phyloP scores from a whole-genome alignment of 2,888 invertebrate genomes.

The Colletes collaris region DNA sequence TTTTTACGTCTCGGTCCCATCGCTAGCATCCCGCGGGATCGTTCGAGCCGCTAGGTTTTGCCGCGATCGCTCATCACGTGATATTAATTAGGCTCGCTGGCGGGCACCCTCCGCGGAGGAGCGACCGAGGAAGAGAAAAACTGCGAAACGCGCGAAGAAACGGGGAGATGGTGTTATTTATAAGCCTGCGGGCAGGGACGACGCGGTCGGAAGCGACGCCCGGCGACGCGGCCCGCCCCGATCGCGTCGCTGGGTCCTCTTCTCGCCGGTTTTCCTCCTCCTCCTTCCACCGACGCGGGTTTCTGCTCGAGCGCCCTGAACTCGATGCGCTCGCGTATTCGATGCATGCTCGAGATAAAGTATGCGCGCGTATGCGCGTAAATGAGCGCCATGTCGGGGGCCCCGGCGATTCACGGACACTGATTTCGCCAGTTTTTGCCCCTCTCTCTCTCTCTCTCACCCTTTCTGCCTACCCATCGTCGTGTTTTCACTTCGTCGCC shows the following conservation, averaged over 20 bases:
- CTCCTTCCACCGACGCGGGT: conserved; percentile 17
- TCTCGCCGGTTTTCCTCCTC: conserved; percentile 11
- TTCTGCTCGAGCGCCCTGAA: conserved; percentile 52
- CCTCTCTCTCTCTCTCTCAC: too few species aligned
- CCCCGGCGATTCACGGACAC: conserved; percentile 56
- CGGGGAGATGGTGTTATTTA: conserved; percentile 82
- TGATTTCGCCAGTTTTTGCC: conserved; percentile 24
- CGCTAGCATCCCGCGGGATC: neutral
- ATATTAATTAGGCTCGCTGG: conserved; percentile 80
- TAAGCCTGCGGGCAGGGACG: conserved; percentile 71
- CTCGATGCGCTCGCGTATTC: conserved; percentile 62
- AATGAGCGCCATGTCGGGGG: conserved; percentile 60
- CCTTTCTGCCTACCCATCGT: neutral
- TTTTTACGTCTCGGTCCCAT: conserved; percentile 14
- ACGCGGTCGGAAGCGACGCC: conserved; percentile 65
- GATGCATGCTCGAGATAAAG: conserved; percentile 76
- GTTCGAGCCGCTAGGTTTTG: conserved; percentile 68
- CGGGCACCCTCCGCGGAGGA: conserved; percentile 19
- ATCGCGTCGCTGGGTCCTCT: conserved; percentile 9
- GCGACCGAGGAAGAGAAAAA: conserved; percentile 65
- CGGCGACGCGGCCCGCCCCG: conserved; percentile 33
- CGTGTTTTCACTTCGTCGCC: neutral
- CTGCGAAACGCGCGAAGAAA: conserved; percentile 75
- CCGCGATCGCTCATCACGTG: conserved; percentile 80
- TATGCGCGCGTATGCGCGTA: conserved; percentile 65